These are phyloP conservation scores for Eutolmus rufibarbis DNA, from an alignment of 2,888 invertebrate species.

Conservation along the genomic window DNA sequence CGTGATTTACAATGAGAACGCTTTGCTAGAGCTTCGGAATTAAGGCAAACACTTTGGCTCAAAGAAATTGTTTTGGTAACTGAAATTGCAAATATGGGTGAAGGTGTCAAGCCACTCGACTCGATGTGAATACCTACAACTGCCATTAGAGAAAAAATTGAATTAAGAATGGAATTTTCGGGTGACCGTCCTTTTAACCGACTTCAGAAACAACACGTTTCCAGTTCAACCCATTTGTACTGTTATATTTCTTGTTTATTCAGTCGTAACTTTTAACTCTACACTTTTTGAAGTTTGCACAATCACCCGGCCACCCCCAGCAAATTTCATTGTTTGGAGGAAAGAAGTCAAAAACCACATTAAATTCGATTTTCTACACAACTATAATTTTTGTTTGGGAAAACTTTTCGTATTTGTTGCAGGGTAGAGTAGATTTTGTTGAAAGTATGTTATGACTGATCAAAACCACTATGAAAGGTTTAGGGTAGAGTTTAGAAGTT, in stretches of 20 bases:
- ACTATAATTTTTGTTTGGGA: background rate
- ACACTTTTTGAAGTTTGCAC: background rate
- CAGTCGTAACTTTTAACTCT: background rate
- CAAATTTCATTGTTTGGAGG: background rate
- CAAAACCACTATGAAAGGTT: no score
- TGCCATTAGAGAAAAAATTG: background rate
- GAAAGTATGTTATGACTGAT: no score
- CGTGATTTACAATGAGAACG: background rate
- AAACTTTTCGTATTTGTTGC: background rate
- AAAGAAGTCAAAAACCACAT: background rate
- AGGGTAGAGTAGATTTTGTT: no score
- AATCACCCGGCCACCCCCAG: background rate
- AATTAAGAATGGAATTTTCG: background rate
- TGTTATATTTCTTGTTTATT: background rate
- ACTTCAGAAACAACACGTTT: background rate
- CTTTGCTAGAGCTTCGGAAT: background rate
- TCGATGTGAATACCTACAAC: background rate
- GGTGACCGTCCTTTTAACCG: background rate
- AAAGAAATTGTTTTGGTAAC: background rate
- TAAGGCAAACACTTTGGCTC: background rate
- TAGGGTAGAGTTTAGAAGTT: no score
- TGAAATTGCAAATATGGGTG: background rate
- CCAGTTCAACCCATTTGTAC: background rate
- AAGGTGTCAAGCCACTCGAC: background rate
- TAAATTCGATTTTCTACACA: background rate